Evolutionary conservation across 1,140 invertebrate species (phyloP).

Genomic region (Choristoneura fumiferana): DNA sequence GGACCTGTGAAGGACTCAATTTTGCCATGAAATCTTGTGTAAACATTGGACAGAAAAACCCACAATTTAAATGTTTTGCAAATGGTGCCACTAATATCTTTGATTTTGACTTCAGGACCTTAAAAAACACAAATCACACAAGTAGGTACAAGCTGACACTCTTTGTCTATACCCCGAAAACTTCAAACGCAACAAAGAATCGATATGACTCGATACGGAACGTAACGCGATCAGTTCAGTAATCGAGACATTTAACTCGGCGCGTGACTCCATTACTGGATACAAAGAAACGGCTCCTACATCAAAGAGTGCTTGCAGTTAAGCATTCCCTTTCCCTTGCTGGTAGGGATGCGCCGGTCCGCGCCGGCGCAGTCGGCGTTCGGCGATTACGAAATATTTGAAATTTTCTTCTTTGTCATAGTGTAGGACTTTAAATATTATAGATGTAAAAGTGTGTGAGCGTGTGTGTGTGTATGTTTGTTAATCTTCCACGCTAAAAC

Average conservation of each 20-base stretch:
- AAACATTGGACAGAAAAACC: too few species aligned
- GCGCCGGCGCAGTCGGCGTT: background rate
- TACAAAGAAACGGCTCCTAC: constrained; percentile 43
- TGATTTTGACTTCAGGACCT: too few species aligned
- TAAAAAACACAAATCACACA: too few species aligned
- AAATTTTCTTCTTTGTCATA: background rate
- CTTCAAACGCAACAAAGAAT: constrained; percentile 36
- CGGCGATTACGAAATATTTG: background rate
- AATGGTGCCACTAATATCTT: too few species aligned
- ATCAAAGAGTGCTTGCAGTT: constrained; percentile 32
- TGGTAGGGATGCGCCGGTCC: background rate
- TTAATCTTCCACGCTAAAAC: too few species aligned
- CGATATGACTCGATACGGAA: constrained; percentile 46
- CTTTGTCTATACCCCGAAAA: constrained; percentile 21
- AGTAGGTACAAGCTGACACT: too few species aligned
- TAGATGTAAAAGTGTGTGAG: too few species aligned
- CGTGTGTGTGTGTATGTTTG: too few species aligned
- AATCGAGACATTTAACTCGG: constrained; percentile 58
- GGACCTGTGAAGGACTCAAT: too few species aligned
- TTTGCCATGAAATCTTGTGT: too few species aligned
- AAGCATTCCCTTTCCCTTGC: constrained; percentile 13
- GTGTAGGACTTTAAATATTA: background rate
- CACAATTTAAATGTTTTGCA: too few species aligned
- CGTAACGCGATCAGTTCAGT: constrained; percentile 52
- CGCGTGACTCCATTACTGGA: constrained; percentile 62